Percentiles rank a stretch among this genome's conserved stretches.
phyloP scores from a whole-genome alignment of 2,113 vertebrate genomes.

The Macroglossus sobrinus region DNA sequence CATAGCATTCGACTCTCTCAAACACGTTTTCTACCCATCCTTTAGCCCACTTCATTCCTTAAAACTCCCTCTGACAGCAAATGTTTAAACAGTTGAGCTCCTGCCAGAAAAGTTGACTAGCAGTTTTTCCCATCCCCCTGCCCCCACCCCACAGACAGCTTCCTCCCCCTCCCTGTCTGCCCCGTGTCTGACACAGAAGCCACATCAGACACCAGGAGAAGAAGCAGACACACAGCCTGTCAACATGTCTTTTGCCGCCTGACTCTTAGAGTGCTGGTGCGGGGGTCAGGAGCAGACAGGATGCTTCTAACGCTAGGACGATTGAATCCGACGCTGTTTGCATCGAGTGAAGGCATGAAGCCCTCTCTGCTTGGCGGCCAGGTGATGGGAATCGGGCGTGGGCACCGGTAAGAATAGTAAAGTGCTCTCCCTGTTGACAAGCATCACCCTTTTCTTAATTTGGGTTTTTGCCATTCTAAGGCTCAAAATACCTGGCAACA shows the following conservation, averaged over 20 bases:
- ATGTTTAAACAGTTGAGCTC: conserved; percentile 41
- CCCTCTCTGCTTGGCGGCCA: rapidly evolving
- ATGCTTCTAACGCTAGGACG: background rate
- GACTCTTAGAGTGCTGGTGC: background rate
- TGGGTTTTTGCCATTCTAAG: conserved; percentile 33
- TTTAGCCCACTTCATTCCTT: conserved; percentile 38
- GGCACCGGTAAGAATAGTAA: background rate
- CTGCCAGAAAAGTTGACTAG: conserved; percentile 58
- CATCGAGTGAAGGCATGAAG: background rate
- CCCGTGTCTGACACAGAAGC: conserved; percentile 71
- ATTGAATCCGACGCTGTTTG: background rate
- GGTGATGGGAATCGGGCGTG: conserved; percentile 8
- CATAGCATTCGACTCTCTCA: conserved; percentile 12
- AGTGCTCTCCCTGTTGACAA: background rate
- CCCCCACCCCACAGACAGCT: background rate
- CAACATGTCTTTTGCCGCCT: conserved; percentile 34
- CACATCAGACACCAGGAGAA: conserved; percentile 52
- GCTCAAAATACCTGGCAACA: conserved; percentile 30
- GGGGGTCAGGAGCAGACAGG: background rate
- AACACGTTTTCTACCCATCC: background rate
- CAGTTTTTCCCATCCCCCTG: conserved; percentile 44
- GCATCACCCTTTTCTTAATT: background rate
- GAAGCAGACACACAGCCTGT: conserved; percentile 61
- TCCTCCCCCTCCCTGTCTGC: conserved; percentile 64
- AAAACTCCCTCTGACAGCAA: conserved; percentile 48